A percentile compares a stretch with the other conserved stretches of the same genome.
Evolutionary conservation across 2,797 vertebrate species (phyloP).

Genomic region (Danio jaintianensis): DNA sequence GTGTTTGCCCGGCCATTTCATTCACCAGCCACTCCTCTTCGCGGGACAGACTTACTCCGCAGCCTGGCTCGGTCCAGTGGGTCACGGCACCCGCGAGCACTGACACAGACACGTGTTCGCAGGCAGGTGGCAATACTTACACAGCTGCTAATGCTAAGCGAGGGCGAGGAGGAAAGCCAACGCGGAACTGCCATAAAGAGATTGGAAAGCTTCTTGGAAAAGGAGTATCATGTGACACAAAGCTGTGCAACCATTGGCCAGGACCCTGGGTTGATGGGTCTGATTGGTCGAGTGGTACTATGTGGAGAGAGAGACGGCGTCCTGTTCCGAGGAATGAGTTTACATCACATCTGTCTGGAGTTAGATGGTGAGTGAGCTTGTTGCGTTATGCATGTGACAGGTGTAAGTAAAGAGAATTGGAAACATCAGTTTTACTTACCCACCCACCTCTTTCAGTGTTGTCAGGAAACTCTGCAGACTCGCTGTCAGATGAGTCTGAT

Average conservation of each 20-base stretch:
- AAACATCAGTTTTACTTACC: slow-evolving; percentile 13
- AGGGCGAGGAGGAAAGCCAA: slow-evolving; percentile 78
- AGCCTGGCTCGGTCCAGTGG: slow-evolving; percentile 82
- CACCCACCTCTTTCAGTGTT: slow-evolving; percentile 71
- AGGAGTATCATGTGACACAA: slow-evolving; percentile 84
- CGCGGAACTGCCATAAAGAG: slow-evolving; percentile 74
- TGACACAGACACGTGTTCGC: slow-evolving; percentile 81
- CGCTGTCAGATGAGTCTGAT: slow-evolving; percentile 81
- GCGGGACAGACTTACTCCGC: slow-evolving; percentile 82
- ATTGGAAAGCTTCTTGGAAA: slow-evolving; percentile 81
- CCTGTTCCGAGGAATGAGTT: slow-evolving; percentile 84
- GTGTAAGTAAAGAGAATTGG: background rate
- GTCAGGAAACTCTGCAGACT: slow-evolving; percentile 85
- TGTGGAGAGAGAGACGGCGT: slow-evolving; percentile 84
- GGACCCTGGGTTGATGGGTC: slow-evolving; percentile 82
- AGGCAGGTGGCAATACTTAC: slow-evolving; percentile 84
- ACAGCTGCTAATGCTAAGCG: slow-evolving; percentile 81
- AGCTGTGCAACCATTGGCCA: slow-evolving; percentile 80
- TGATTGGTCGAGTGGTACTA: slow-evolving; percentile 81
- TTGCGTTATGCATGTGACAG: background rate
- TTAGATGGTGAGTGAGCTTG: slow-evolving; percentile 75
- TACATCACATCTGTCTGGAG: slow-evolving; percentile 85
- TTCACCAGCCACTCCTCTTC: slow-evolving; percentile 81
- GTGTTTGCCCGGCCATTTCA: slow-evolving; percentile 83
- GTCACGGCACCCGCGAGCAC: slow-evolving; percentile 79